These are phyloP conservation scores for Sinocyclocheilus anshuiensis DNA, from an alignment of 2,113 vertebrate genomes.

Conservation along the genomic window DNA sequence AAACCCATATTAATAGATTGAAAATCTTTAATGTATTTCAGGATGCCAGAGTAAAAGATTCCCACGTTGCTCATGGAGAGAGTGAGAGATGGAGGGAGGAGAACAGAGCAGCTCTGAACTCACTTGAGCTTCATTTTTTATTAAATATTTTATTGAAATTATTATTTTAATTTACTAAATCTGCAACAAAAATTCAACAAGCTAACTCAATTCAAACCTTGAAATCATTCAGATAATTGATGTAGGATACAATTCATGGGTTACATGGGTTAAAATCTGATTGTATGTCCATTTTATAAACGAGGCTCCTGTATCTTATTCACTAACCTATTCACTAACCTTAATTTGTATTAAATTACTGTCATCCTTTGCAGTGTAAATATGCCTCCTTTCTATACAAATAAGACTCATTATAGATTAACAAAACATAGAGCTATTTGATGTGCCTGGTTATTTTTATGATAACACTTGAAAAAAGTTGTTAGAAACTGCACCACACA, in stretches of 20 bases:
- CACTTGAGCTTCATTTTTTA: neutral
- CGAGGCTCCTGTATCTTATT: no score
- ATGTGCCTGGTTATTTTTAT: no score
- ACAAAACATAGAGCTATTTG: no score
- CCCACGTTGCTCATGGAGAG: neutral
- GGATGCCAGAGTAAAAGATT: neutral
- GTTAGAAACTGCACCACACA: neutral
- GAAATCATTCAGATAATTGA: no score
- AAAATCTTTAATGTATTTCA: conserved; percentile 10
- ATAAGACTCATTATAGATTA: neutral
- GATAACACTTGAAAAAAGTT: no score
- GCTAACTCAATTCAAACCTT: no score
- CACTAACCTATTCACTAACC: no score
- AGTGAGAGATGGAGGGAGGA: neutral
- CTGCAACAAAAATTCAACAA: neutral
- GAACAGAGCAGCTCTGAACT: neutral
- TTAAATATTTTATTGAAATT: neutral
- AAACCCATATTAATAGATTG: neutral
- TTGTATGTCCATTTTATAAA: no score
- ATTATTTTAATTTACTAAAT: neutral
- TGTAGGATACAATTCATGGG: no score
- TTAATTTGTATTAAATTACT: no score
- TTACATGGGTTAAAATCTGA: no score
- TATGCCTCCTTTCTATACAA: neutral
- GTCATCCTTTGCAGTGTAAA: neutral